Evolutionary conservation across 1,140 invertebrate genomes (phyloP).

Genomic region (Meloidogyne chitwoodi): DNA sequence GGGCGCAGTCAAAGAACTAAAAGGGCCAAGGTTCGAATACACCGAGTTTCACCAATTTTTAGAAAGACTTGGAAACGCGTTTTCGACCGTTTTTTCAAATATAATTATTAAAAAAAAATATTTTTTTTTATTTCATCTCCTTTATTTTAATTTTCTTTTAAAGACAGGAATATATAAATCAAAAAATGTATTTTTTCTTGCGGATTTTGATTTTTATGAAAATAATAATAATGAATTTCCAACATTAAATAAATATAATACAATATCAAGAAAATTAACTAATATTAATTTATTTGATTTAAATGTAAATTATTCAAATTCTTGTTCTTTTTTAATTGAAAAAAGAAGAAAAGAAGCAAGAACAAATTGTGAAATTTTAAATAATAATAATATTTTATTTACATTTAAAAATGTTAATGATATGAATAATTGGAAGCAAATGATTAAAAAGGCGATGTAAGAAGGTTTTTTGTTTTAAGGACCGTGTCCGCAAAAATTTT

Average conservation of each 20-base stretch:
- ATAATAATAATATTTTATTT: not conserved
- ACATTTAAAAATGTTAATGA: slow-evolving; percentile 30
- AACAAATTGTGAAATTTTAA: no score
- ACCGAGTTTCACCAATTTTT: no score
- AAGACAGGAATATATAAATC: slow-evolving; percentile 21
- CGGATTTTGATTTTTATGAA: slow-evolving; percentile 34
- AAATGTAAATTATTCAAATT: not conserved
- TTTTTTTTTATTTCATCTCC: no score
- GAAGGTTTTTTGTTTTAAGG: not conserved
- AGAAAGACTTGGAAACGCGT: no score
- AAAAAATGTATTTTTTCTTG: slow-evolving; percentile 5
- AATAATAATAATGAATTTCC: slow-evolving; percentile 19
- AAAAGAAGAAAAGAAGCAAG: not conserved
- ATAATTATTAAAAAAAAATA: no score
- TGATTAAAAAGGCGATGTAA: slow-evolving; percentile 37
- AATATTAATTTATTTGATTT: slow-evolving; percentile 38
- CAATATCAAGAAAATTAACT: slow-evolving; percentile 38
- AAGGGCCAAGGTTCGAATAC: no score
- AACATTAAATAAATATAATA: slow-evolving; percentile 23
- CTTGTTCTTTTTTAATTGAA: not conserved
- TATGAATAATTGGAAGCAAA: slow-evolving; percentile 36
- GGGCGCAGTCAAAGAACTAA: no score
- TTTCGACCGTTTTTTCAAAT: no score
- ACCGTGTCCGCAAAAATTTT: not conserved
- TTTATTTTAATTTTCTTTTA: no score